A percentile compares a stretch with the other conserved stretches of the same genome.
Evolutionary conservation across 2,888 invertebrate genomes (phyloP).

Genomic region (Apomyelois bistriatella): DNA sequence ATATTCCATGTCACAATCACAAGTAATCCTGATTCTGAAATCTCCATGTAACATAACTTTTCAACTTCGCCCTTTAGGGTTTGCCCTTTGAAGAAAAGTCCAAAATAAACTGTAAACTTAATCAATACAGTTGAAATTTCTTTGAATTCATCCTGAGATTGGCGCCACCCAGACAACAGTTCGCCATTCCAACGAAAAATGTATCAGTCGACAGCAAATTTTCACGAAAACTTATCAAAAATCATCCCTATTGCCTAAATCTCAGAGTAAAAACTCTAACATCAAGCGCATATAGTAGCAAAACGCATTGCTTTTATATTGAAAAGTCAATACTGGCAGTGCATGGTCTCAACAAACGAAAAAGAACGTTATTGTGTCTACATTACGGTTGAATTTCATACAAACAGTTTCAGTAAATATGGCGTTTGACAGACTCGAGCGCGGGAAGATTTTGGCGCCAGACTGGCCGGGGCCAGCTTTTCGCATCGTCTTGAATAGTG

Average conservation of each 20-base stretch:
- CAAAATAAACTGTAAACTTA: neutral
- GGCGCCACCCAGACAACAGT: constrained; percentile 54
- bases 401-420: constrained; percentile 16
- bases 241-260: constrained; percentile 13
- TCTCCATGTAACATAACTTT: constrained; percentile 7
- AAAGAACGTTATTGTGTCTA: constrained; percentile 14
- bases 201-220: constrained; percentile 33
- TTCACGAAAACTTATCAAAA: constrained; percentile 20
- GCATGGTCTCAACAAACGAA: constrained; percentile 22
- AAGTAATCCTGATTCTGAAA: neutral
- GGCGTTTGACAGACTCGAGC: constrained; percentile 34
- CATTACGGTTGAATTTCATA: constrained; percentile 16
- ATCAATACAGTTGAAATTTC: neutral
- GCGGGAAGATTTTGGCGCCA: constrained; percentile 57
- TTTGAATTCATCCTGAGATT: constrained; percentile 13
- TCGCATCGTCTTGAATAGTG: constrained; percentile 42
- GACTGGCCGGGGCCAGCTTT: constrained; percentile 60
- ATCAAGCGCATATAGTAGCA: constrained; percentile 17
- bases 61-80: constrained; percentile 13
- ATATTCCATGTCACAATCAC: neutral
- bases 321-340: constrained; percentile 50
- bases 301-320: constrained; percentile 31
- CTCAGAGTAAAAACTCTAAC: constrained; percentile 21
- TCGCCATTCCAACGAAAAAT: constrained; percentile 45
- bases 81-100: constrained; percentile 4